Evolutionary conservation across 1,140 invertebrate species (phyloP), one percentile per base, ranked within the genome.

Genomic region (Caerostris darwini): DNA sequence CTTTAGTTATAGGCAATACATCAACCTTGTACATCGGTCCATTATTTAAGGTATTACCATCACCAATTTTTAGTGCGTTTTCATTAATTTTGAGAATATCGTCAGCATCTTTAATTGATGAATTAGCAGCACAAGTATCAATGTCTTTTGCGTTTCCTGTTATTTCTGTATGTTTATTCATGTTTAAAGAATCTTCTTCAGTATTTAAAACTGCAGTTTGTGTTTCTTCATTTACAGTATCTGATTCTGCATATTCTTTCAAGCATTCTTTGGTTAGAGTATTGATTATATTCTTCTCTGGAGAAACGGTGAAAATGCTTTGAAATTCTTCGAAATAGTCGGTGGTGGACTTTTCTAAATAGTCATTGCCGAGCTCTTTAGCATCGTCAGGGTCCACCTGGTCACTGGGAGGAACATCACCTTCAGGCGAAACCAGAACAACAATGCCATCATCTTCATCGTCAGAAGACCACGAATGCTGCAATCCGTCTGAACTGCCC

Each of bases 271-370:
- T 89, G 1, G 69, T 89, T 7, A 88, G 7, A 6, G 56, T 54
- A 10, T 94, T 94, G 5, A 88, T 61, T 34, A 89, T 92, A 7
- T 85, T 67, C 17, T 69, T 92, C 54, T 92, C 92, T 5, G 92
- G 83, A 3, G 85, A 88, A 56, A 61, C 86, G 3, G 83, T 81
- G 71, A 94, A 88, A 59, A 82, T 94, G 7, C n/a, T 87, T 19
- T 94, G 85, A n/a, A 94, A 88, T 12, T 88, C 83, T 64, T 94
- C 85, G 17, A 94, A 88, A 12, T 64, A 88, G 34, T 94, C 92
- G 14, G 67, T 88, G 4, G 53, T 50, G 6, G 91, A 92, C 14
- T 85, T 86, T 58, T 92, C 91, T 4, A 86, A 57, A 4, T 92
- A 59, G 34, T 86, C 82, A 8, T n/a, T 56, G 7, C 5, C 54